phyloP scores from a whole-genome alignment of 1,140 invertebrate genomes.

The Drosophila asahinai region DNA sequence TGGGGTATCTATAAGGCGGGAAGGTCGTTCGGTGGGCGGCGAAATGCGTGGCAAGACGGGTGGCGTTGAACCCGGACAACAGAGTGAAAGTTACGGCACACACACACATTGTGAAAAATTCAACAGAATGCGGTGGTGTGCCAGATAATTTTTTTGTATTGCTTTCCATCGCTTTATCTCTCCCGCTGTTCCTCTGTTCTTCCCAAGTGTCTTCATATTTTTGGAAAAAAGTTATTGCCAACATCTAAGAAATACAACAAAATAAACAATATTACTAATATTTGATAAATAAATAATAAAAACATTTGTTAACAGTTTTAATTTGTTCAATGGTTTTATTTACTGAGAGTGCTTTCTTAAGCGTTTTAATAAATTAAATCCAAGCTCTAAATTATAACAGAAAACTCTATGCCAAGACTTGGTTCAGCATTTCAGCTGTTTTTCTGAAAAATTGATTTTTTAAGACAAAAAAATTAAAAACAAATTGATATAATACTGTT shows the following conservation, averaged over 20 bases:
- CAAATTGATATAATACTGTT: no score
- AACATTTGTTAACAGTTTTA: no score
- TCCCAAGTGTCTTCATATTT: neutral
- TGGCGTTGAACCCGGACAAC: slow-evolving; percentile 51
- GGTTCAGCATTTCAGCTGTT: no score
- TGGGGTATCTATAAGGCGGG: slow-evolving; percentile 30
- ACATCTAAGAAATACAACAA: neutral
- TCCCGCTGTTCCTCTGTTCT: neutral
- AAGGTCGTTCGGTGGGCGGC: slow-evolving; percentile 6
- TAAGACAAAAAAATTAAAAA: no score
- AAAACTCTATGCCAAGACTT: no score
- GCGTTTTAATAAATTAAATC: no score
- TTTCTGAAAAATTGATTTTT: no score
- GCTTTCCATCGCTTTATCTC: slow-evolving; percentile 22
- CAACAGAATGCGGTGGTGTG: slow-evolving; percentile 47
- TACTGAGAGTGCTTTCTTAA: no score
- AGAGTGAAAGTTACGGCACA: slow-evolving; percentile 71
- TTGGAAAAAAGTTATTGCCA: neutral
- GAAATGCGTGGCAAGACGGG: neutral
- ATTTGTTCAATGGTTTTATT: no score
- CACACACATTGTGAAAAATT: slow-evolving; percentile 58
- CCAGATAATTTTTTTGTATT: slow-evolving; percentile 57
- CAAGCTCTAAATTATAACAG: no score
- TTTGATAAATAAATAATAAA: neutral
- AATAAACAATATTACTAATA: neutral